Conservation (phyloP, 2,113 vertebrate genomes). For the Psittacula cyanocephala region DNA sequence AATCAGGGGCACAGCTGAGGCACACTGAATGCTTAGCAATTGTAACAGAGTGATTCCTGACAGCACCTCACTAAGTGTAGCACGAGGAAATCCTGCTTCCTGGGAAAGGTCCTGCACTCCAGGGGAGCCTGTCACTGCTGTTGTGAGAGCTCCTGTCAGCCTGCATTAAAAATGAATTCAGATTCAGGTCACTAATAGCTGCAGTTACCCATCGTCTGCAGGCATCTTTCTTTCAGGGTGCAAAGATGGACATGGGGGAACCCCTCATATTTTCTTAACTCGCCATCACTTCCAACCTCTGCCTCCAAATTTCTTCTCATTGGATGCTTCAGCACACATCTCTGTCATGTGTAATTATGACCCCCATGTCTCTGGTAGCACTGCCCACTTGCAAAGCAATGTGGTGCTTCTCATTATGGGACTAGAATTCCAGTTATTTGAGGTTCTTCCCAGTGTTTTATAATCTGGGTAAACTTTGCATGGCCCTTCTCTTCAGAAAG, state of each 20-base stretch:
- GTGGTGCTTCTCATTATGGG: neutral
- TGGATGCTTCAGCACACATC: neutral
- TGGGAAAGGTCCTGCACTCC: neutral
- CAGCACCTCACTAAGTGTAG: neutral
- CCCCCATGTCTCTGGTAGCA: neutral
- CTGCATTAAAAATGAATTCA: neutral
- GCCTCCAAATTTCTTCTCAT: neutral
- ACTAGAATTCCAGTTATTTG: neutral
- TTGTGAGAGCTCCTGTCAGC: neutral
- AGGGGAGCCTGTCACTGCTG: neutral
- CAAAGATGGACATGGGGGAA: neutral
- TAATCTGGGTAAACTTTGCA: neutral
- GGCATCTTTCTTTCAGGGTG: neutral
- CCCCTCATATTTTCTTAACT: neutral
- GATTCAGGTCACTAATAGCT: neutral
- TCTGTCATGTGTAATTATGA: neutral
- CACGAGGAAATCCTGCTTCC: neutral
- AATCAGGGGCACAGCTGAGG: neutral
- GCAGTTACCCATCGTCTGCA: neutral
- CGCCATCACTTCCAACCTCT: neutral
- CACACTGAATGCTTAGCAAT: neutral
- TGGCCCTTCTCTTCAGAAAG: accelerated
- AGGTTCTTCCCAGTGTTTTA: neutral
- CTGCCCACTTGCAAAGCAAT: neutral
- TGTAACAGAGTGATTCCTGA: neutral